Percentiles rank a stretch among this genome's conserved stretches.
phyloP scores from a whole-genome alignment of 2,888 invertebrate species.

The Uloborus plumipes region DNA sequence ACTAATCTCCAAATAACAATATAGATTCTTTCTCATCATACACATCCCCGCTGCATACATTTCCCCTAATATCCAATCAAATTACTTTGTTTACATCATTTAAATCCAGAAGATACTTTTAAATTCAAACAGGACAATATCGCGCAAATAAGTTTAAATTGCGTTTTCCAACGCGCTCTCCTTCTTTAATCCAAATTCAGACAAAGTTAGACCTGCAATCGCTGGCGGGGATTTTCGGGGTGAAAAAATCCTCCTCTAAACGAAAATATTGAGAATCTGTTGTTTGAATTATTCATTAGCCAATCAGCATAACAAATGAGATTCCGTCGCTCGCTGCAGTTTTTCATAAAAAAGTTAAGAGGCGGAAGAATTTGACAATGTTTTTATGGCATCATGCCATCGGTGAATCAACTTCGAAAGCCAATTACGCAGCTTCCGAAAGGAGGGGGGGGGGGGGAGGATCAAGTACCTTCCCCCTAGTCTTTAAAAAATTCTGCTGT shows the following conservation, averaged over 20 bases:
- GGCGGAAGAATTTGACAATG: slow-evolving; percentile 7
- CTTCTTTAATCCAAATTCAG: no score
- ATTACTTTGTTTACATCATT: no score
- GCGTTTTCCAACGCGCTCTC: no score
- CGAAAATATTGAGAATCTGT: slow-evolving; percentile 12
- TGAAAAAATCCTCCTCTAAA: slow-evolving; percentile 6
- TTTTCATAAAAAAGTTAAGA: slow-evolving; percentile 17
- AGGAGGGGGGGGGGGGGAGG: not conserved
- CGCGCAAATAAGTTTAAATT: no score
- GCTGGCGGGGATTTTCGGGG: slow-evolving; percentile 15
- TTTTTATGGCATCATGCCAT: slow-evolving; percentile 32
- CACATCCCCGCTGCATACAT: no score
- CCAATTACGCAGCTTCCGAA: slow-evolving; percentile 40
- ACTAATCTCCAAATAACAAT: no score
- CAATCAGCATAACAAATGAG: slow-evolving; percentile 59
- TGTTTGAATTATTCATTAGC: slow-evolving; percentile 57
- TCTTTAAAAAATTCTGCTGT: no score
- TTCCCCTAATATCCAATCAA: no score
- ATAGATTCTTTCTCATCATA: no score
- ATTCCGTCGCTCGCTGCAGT: slow-evolving; percentile 15
- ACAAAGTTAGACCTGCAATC: not conserved
- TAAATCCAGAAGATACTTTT: no score
- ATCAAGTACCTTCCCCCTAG: no score
- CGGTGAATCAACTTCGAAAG: slow-evolving; percentile 41
- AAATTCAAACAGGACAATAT: no score